phyloP scores from a whole-genome alignment of 2,888 invertebrate genomes.

The Camptogramma bilineatum region DNA sequence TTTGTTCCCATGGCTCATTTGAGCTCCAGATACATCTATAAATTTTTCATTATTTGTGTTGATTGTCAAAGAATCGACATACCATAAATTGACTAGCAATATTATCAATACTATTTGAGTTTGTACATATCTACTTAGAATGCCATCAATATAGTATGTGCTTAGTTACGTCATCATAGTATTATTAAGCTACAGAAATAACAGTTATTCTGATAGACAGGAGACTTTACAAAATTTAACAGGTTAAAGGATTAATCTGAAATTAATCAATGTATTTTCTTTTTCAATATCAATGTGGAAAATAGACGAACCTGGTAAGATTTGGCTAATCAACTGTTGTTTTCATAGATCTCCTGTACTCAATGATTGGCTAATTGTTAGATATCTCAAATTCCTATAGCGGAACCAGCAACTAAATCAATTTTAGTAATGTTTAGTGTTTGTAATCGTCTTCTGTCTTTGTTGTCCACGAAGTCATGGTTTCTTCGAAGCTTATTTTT shows the following conservation, averaged over 20 bases:
- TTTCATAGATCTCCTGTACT: conserved; percentile 53
- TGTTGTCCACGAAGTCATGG: conserved; percentile 51
- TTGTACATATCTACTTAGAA: background rate
- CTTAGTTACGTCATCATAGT: background rate
- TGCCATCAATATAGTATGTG: background rate
- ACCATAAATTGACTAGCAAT: background rate
- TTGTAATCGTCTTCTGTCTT: conserved; percentile 41
- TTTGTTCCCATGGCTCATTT: conserved; percentile 9
- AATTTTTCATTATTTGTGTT: background rate
- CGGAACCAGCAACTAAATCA: conserved; percentile 60
- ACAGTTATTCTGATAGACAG: conserved; percentile 13
- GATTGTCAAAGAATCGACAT: background rate
- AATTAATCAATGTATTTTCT: conserved; percentile 75
- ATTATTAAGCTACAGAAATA: background rate
- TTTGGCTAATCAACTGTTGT: conserved; percentile 58
- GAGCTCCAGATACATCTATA: background rate
- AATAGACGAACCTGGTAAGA: conserved; percentile 84
- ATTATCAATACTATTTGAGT: background rate
- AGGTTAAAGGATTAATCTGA: conserved; percentile 28
- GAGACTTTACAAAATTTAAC: conserved; percentile 15
- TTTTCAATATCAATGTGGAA: conserved; percentile 81
- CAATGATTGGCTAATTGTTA: conserved; percentile 51
- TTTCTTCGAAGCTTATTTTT: conserved; percentile 37
- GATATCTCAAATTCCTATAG: conserved; percentile 36
- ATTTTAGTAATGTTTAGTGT: conserved; percentile 47